Evolutionary conservation across 1,140 invertebrate genomes (phyloP), one percentile per base, ranked within the genome.

Genomic region (Drosophila mojavensis): DNA sequence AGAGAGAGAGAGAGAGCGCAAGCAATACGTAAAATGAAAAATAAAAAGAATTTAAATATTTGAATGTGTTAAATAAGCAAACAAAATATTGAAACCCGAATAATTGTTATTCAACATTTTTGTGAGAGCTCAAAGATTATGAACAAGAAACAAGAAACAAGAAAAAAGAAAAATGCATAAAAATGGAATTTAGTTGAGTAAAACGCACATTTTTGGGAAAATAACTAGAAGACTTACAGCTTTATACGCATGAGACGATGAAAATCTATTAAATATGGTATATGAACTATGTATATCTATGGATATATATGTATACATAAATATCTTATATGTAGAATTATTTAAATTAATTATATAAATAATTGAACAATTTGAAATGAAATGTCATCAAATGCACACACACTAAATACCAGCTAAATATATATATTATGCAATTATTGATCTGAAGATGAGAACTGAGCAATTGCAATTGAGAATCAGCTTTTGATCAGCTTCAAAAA

Each of bases 151-250:
- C 20, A 24, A 24, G 20, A 24, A 24, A 24, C 20, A 2, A 24
- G 20, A 24, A 47, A 62, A 48, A 50, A 24, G 20, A 24, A 47
- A 62, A 48, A 50, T 83, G 76, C 81, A 83, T 62, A 53, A 51
- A 60, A 75, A 88, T 71, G 77, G 84, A 88, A 88, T 89, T 88
- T 84, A 89, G 84, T 88, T 88, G 84, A 84, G 80, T 71, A 77
- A 17, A 78, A 64, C 64, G 84, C 80, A 88, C 83, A 82, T 88
- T 88, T 88, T 88, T 68, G 79, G 80, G 55, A 48, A 47, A 47
- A 47, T 17, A 82, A 89, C 84, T 89, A 89, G 84, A 89, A 89
- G 84, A 89, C 84, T 89, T 89, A 89, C 84, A 89, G 84, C 84
- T 89, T 89, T 89, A 89, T 84, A 89, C 80, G 84, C 84, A 88